These are phyloP conservation scores for Choristoneura rosaceana DNA, from an alignment of 2,888 invertebrate species.

Conservation along the genomic window DNA sequence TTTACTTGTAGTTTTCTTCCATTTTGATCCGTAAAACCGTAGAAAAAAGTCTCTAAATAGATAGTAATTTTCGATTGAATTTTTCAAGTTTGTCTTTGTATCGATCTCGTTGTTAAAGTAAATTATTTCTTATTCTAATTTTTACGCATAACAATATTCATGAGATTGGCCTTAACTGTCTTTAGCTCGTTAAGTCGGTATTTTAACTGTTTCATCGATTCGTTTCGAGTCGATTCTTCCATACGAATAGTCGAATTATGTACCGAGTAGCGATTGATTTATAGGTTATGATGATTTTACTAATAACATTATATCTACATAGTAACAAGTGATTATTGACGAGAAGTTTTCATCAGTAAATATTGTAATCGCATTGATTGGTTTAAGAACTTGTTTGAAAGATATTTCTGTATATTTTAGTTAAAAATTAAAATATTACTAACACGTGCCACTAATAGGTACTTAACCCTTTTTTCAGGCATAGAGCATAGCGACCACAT, in stretches of 20 bases:
- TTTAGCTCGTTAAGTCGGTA: slow-evolving; percentile 68
- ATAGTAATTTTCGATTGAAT: slow-evolving; percentile 13
- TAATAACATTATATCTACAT: slow-evolving; percentile 48
- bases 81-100: slow-evolving; percentile 6
- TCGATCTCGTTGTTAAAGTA: slow-evolving; percentile 47
- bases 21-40: slow-evolving; percentile 41
- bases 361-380: slow-evolving; percentile 26
- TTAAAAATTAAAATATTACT: no score
- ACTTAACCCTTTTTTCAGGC: no score
- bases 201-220: slow-evolving; percentile 72
- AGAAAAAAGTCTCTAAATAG: slow-evolving; percentile 24
- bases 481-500: no score
- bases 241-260: slow-evolving; percentile 72
- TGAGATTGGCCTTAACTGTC: slow-evolving; percentile 69
- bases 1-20: slow-evolving; percentile 18
- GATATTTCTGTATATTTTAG: background rate
- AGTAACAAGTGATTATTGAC: slow-evolving; percentile 44
- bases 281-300: slow-evolving; percentile 68
- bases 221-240: slow-evolving; percentile 62
- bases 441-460: no score
- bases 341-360: slow-evolving; percentile 30
- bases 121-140: slow-evolving; percentile 68
- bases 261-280: slow-evolving; percentile 67
- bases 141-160: slow-evolving; percentile 71
- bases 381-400: slow-evolving; percentile 20